Conservation (phyloP, 2,797 vertebrate genomes). For the Remorina albescens region DNA sequence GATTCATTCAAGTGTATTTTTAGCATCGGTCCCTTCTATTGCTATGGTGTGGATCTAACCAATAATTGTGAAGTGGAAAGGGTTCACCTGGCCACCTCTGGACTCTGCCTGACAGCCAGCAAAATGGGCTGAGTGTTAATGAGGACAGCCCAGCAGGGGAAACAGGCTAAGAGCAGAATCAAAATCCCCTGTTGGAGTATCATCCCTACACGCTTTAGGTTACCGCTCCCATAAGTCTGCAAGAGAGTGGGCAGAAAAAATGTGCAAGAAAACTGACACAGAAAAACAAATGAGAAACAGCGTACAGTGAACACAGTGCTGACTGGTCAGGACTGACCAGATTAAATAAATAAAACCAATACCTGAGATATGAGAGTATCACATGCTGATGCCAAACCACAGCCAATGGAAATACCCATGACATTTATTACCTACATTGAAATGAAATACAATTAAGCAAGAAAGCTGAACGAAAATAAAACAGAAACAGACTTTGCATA, state of each 20-base stretch:
- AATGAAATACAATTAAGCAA: slow-evolving; percentile 11
- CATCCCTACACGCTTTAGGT: slow-evolving; percentile 89
- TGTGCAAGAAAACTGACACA: background rate
- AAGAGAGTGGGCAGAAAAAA: slow-evolving; percentile 24
- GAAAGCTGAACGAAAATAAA: background rate
- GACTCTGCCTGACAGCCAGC: slow-evolving; percentile 85
- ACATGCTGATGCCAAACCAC: slow-evolving; percentile 88
- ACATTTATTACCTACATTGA: slow-evolving; percentile 88
- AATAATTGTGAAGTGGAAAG: slow-evolving; percentile 15
- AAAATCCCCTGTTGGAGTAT: slow-evolving; percentile 88
- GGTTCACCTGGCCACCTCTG: slow-evolving; percentile 86
- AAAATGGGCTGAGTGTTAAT: slow-evolving; percentile 89
- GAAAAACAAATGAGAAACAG: slow-evolving; percentile 30
- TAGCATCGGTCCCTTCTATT: slow-evolving; percentile 6
- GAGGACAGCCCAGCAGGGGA: slow-evolving; percentile 92
- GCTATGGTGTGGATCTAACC: slow-evolving; percentile 3
- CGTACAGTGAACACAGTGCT: slow-evolving; percentile 8
- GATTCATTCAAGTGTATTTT: slow-evolving; percentile 7
- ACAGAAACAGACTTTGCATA: background rate
- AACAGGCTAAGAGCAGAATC: slow-evolving; percentile 90
- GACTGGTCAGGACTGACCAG: slow-evolving; percentile 5
- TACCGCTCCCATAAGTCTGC: slow-evolving; percentile 90
- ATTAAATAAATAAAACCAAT: slow-evolving; percentile 24
- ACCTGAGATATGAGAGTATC: slow-evolving; percentile 93
- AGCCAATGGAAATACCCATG: slow-evolving; percentile 86